Percentiles rank a stretch among this genome's conserved stretches.
Evolutionary conservation across 1,140 invertebrate genomes (phyloP).

Genomic region (Microplitis demolitor): DNA sequence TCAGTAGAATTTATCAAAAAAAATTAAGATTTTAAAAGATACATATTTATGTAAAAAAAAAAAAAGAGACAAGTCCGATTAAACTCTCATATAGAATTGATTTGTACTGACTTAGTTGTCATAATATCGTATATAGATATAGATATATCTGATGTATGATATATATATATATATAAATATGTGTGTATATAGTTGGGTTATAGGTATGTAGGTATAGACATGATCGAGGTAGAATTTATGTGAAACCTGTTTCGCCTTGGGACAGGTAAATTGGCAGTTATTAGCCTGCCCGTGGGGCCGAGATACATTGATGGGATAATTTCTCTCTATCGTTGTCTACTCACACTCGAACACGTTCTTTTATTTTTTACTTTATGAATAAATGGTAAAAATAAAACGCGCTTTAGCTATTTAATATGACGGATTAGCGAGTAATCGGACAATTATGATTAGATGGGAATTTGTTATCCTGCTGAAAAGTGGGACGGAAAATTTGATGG

Average conservation of each 20-base stretch:
- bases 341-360: background rate
- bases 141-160: background rate
- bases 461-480: too few relatives aligned
- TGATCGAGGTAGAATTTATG: slow-evolving; percentile 48
- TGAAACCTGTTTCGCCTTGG: slow-evolving; percentile 45
- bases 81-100: slow-evolving; percentile 22
- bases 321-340: slow-evolving; percentile 23
- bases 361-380: too few relatives aligned
- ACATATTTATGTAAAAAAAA: background rate
- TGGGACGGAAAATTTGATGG: too few relatives aligned
- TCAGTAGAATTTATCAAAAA: too few relatives aligned
- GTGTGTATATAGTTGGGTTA: background rate
- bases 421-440: too few relatives aligned
- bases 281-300: slow-evolving; percentile 40
- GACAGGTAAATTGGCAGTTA: slow-evolving; percentile 54
- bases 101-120: slow-evolving; percentile 31
- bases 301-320: slow-evolving; percentile 45
- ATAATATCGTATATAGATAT: slow-evolving; percentile 23
- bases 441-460: too few relatives aligned
- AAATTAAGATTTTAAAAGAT: background rate
- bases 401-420: too few relatives aligned
- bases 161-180: slow-evolving; percentile 4
- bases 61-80: background rate
- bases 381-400: too few relatives aligned
- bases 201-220: slow-evolving; percentile 2